Conservation (phyloP, 92 coral and sea anemone genomes). For the Zoanthus sansibaricus region DNA sequence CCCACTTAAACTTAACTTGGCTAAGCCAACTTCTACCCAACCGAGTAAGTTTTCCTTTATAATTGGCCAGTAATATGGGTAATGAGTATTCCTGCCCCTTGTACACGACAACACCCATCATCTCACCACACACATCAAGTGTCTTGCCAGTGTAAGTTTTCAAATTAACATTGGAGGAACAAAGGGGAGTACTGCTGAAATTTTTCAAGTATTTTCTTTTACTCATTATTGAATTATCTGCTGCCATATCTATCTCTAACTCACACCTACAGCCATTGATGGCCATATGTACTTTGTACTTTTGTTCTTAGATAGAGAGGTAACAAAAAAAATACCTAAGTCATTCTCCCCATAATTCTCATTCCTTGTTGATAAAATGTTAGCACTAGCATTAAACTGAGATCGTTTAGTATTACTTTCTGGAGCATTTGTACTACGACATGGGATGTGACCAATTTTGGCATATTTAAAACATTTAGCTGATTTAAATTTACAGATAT, state of each 20-base stretch:
- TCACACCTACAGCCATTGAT: slow-evolving; percentile 56
- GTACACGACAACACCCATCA: slow-evolving; percentile 50
- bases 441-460: slow-evolving; percentile 51
- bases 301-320: not conserved
- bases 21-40: slow-evolving; percentile 52
- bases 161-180: slow-evolving; percentile 44
- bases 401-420: not conserved
- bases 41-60: slow-evolving; percentile 50
- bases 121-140: slow-evolving; percentile 61
- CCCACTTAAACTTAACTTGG: slow-evolving; percentile 42
- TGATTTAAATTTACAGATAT: slow-evolving; percentile 54
- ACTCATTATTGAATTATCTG: slow-evolving; percentile 66
- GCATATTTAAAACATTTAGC: not conserved
- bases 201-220: slow-evolving; percentile 56
- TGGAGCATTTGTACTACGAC: slow-evolving; percentile 10
- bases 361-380: not conserved
- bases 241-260: slow-evolving; percentile 62
- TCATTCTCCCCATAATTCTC: slow-evolving; percentile 24
- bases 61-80: slow-evolving; percentile 54
- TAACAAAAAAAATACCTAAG: slow-evolving; percentile 19
- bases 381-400: slow-evolving; percentile 24
- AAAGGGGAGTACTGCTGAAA: slow-evolving; percentile 50
- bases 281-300: slow-evolving; percentile 23
- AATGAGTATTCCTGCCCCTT: slow-evolving; percentile 42
- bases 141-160: slow-evolving; percentile 56